Evolutionary conservation across 1,140 invertebrate genomes (phyloP).

Genomic region (Drosophila subobscura): DNA sequence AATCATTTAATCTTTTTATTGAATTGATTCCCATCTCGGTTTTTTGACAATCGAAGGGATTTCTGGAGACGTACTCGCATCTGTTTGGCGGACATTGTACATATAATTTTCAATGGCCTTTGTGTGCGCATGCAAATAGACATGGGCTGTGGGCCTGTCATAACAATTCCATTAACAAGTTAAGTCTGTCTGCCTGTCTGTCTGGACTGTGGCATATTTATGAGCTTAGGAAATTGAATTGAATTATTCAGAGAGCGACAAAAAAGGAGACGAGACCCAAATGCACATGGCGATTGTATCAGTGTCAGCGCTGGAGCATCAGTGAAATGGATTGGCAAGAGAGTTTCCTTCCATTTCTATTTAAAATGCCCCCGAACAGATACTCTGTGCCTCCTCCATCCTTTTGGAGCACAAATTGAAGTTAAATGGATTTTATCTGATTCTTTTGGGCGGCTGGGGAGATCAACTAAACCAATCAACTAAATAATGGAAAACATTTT

Average conservation of each 20-base stretch:
- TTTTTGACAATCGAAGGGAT: conserved; percentile 52
- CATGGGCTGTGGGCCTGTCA: conserved; percentile 57
- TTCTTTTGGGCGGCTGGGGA: conserved; percentile 3
- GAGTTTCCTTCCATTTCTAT: conserved; percentile 25
- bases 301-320: conserved; percentile 5
- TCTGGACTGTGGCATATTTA: conserved; percentile 61
- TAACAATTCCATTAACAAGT: conserved; percentile 76
- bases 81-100: conserved; percentile 59
- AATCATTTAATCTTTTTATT: conserved; percentile 74
- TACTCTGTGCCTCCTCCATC: background rate
- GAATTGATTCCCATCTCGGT: conserved; percentile 40
- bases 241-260: conserved; percentile 49
- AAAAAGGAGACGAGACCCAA: conserved; percentile 21
- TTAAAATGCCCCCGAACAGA: background rate
- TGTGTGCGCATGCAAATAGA: conserved; percentile 37
- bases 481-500: conserved; percentile 42
- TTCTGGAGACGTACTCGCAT: conserved; percentile 47
- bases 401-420: conserved; percentile 12
- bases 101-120: conserved; percentile 55
- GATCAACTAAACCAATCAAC: conserved; percentile 33
- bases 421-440: conserved; percentile 25
- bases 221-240: conserved; percentile 70
- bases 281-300: conserved; percentile 35
- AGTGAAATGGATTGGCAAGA: conserved; percentile 32
- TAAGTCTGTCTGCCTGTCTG: conserved; percentile 16